These are phyloP conservation scores for Hydrocynus forskahlii DNA, from an alignment of 2,797 vertebrate genomes.

Conservation along the genomic window DNA sequence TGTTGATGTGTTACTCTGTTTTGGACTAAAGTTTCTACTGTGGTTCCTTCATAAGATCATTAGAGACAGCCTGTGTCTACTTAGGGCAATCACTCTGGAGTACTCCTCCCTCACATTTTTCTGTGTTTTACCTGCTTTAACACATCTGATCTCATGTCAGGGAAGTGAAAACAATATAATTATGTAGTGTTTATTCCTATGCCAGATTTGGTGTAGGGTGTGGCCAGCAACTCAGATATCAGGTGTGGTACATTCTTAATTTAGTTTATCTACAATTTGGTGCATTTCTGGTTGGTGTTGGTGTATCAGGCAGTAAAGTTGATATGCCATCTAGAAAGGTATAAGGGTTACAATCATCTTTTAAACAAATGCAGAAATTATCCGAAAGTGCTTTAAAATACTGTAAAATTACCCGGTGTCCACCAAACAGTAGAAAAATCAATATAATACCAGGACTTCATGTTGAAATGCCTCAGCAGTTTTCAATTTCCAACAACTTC, in stretches of 20 bases:
- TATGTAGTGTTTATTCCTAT: no score
- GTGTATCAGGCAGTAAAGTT: neutral
- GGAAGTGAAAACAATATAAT: no score
- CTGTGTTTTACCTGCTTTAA: no score
- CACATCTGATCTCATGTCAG: no score
- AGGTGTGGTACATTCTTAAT: neutral
- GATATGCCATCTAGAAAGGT: neutral
- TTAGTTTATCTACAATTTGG: neutral
- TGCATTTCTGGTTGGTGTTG: neutral
- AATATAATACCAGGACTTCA: slow-evolving; percentile 47
- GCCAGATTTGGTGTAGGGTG: no score
- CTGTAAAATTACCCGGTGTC: slow-evolving; percentile 20
- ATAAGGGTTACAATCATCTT: neutral
- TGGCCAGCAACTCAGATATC: neutral
- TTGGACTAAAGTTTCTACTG: no score
- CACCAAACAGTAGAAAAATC: slow-evolving; percentile 40
- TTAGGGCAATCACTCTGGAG: no score
- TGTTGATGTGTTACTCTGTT: no score
- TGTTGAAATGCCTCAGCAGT: slow-evolving; percentile 60
- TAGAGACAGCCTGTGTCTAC: no score
- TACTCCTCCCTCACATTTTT: no score
- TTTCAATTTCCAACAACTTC: slow-evolving; percentile 58
- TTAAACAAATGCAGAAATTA: neutral
- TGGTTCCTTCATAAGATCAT: no score
- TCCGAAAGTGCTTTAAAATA: neutral